phyloP scores from a whole-genome alignment of 2,888 invertebrate species.

The Ophraella communa region DNA sequence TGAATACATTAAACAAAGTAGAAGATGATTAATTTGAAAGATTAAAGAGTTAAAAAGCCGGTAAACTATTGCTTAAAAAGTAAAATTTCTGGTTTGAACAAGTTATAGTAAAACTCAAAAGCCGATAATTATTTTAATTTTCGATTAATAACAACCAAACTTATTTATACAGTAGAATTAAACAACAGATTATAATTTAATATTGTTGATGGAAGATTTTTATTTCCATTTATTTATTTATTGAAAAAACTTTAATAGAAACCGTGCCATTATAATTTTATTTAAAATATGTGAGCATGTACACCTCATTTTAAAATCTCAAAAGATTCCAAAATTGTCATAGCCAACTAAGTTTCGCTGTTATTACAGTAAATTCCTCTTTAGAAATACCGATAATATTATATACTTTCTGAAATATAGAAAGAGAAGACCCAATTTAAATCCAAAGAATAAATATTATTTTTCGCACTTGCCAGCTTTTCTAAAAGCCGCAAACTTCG shows the following conservation, averaged over 20 bases:
- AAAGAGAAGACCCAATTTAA: conserved; percentile 26
- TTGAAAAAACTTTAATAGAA: background rate
- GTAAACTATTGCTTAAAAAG: no score
- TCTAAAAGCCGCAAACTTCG: conserved; percentile 26
- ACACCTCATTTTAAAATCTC: background rate
- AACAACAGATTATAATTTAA: no score
- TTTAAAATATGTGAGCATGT: background rate
- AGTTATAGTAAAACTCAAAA: no score
- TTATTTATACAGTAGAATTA: no score
- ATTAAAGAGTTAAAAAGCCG: no score
- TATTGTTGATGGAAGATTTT: no score
- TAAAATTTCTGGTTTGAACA: no score
- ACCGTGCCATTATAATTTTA: background rate
- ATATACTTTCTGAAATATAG: conserved; percentile 16
- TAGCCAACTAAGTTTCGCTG: background rate
- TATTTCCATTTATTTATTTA: no score
- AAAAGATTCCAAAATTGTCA: conserved; percentile 1
- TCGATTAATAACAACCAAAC: no score
- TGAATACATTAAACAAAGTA: no score
- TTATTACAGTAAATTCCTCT: conserved; percentile 25
- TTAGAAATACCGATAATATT: conserved; percentile 15
- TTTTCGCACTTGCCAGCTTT: conserved; percentile 54
- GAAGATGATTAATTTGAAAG: no score
- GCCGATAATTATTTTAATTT: no score
- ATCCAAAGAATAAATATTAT: conserved; percentile 51